Conservation (phyloP, 2,113 vertebrate species). For the Turdus rufiventris region DNA sequence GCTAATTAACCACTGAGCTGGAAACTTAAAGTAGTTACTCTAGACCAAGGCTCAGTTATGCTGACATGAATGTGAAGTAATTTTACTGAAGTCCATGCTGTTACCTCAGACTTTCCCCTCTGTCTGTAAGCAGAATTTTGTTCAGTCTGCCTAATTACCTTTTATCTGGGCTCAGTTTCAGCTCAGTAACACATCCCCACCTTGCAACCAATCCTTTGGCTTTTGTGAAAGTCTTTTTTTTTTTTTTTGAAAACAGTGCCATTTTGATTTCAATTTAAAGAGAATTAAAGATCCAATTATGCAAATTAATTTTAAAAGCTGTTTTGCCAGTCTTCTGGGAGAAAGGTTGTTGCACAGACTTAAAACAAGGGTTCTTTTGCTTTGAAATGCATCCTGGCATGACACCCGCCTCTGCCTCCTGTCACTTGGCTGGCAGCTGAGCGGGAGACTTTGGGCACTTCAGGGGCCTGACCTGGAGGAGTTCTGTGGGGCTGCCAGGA, state of each 20-base stretch:
- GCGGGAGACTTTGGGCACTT: neutral
- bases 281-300: slow-evolving; percentile 48
- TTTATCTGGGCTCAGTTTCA: slow-evolving; percentile 19
- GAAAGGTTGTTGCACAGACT: neutral
- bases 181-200: neutral
- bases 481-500: neutral
- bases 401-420: neutral
- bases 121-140: neutral
- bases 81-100: neutral
- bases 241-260: neutral
- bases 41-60: neutral
- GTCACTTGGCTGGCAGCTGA: neutral
- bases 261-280: slow-evolving; percentile 41
- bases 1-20: slow-evolving; percentile 15
- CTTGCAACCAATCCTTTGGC: neutral
- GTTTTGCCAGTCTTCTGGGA: neutral
- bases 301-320: slow-evolving; percentile 46
- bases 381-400: neutral
- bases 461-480: neutral
- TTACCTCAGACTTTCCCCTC: neutral
- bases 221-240: neutral
- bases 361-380: neutral
- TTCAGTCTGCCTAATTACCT: neutral
- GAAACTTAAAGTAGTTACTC: neutral
- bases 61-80: neutral